phyloP scores from a whole-genome alignment of 1,140 invertebrate genomes.

The Dysdera silvatica region DNA sequence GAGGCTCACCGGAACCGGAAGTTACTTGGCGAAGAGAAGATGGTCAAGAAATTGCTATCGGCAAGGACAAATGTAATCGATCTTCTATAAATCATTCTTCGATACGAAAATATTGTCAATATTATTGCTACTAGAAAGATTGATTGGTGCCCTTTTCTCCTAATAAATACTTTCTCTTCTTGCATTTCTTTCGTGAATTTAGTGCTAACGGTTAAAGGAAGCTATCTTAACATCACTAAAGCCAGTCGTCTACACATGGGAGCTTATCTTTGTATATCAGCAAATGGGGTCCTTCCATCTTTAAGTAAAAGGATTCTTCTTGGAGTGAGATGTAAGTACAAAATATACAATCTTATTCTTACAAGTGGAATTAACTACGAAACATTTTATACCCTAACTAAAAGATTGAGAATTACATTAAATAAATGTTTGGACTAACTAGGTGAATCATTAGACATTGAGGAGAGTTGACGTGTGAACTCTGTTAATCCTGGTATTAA shows the following conservation, averaged over 20 bases:
- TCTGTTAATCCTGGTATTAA: too few species aligned
- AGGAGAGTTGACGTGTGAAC: too few species aligned
- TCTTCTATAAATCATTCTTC: background rate
- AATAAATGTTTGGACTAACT: too few species aligned
- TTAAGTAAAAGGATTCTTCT: conserved; percentile 67
- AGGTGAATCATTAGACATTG: too few species aligned
- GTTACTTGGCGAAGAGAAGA: conserved; percentile 46
- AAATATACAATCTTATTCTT: too few species aligned
- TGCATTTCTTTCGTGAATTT: conserved; percentile 25
- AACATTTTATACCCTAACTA: too few species aligned
- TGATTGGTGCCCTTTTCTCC: background rate
- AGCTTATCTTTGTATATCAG: conserved; percentile 76
- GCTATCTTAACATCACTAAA: conserved; percentile 68
- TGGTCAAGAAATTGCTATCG: conserved; percentile 35
- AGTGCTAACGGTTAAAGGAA: conserved; percentile 67
- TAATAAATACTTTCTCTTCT: background rate
- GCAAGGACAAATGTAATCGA: conserved; percentile 21
- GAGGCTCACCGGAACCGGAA: conserved; percentile 45
- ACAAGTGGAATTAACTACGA: too few species aligned
- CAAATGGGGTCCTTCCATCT: conserved; percentile 63
- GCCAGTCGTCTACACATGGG: conserved; percentile 84
- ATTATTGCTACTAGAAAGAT: background rate
- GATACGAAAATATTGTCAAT: background rate
- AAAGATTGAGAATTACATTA: too few species aligned
- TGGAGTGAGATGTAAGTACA: conserved; percentile 67